phyloP scores from a whole-genome alignment of 1,140 invertebrate genomes.

The Heliconius nattereri region DNA sequence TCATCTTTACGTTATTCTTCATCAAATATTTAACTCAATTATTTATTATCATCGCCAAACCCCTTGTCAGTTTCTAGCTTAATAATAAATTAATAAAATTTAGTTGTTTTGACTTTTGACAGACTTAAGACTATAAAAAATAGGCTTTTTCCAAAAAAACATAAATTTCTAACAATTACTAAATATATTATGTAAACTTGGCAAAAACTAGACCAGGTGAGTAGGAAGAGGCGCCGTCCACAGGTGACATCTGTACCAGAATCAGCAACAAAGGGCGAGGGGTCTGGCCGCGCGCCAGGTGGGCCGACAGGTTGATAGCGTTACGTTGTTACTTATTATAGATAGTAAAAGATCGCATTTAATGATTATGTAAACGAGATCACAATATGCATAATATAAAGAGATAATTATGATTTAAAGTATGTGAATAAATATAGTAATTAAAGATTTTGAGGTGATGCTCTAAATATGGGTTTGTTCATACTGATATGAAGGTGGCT shows the following conservation, averaged over 20 bases:
- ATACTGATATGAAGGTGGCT: too few relatives aligned
- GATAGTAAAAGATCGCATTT: not conserved
- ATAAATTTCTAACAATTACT: not conserved
- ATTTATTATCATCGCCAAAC: too few relatives aligned
- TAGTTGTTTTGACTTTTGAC: too few relatives aligned
- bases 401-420: too few relatives aligned
- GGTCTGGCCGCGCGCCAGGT: conserved; percentile 29
- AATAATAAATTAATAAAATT: too few relatives aligned
- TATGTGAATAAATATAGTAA: too few relatives aligned
- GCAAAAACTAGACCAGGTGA: not conserved
- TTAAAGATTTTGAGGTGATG: too few relatives aligned
- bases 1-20: too few relatives aligned
- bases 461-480: too few relatives aligned
- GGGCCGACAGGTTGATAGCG: conserved; percentile 15
- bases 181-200: not conserved
- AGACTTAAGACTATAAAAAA: too few relatives aligned
- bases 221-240: conserved; percentile 13
- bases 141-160: not conserved
- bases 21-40: too few relatives aligned
- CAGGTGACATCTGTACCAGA: conserved; percentile 25
- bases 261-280: conserved; percentile 27
- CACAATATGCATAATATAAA: not conserved
- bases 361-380: not conserved
- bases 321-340: not conserved
- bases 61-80: too few relatives aligned